Conservation (phyloP, 2,113 vertebrate species). For the Aptenodytes forsteri region DNA sequence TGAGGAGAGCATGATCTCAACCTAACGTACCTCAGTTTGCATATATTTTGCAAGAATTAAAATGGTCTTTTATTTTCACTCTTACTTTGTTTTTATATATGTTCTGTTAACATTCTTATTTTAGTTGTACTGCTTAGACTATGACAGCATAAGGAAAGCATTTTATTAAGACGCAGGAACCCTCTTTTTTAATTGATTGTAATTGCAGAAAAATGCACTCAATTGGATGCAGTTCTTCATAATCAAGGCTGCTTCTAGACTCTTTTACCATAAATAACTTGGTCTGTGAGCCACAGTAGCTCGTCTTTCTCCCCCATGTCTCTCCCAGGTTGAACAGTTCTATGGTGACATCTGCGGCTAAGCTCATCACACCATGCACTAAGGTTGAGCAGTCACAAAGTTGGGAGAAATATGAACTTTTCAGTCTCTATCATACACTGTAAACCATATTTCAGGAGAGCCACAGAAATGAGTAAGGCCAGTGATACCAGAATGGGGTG, state of each 20-base stretch:
- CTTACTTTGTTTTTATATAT: neutral
- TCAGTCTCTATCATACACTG: neutral
- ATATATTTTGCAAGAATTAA: neutral
- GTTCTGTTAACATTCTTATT: neutral
- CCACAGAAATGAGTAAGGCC: neutral
- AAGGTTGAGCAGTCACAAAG: neutral
- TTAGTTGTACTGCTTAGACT: neutral
- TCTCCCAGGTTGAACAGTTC: neutral
- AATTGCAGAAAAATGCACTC: conserved; percentile 17
- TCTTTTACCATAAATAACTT: neutral
- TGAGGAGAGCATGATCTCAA: neutral
- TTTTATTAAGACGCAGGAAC: conserved; percentile 31
- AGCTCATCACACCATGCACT: neutral
- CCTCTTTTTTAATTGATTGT: conserved; percentile 11
- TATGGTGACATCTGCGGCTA: neutral
- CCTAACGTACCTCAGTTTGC: neutral
- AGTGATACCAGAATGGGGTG: neutral
- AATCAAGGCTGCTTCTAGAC: neutral
- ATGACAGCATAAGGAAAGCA: neutral
- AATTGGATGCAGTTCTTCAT: neutral
- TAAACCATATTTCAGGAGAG: neutral
- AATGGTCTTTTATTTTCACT: neutral
- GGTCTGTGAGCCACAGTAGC: neutral
- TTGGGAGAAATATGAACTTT: neutral
- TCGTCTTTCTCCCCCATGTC: neutral